Evolutionary conservation across 2,888 invertebrate species (phyloP).

Genomic region (Stenchaetothrips biformis): DNA sequence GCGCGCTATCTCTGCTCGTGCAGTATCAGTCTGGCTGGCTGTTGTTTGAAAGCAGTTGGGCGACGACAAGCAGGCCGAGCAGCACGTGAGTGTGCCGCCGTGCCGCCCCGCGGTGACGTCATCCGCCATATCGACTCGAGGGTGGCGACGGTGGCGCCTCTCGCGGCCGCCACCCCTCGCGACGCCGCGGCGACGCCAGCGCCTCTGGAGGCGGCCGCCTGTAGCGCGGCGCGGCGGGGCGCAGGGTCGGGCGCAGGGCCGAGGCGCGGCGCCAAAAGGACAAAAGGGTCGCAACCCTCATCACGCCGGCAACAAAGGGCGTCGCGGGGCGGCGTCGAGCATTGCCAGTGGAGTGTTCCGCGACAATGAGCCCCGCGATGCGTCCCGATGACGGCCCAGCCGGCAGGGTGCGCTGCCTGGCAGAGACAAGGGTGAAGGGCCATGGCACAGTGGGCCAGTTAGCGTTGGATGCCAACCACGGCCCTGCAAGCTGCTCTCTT

Average conservation of each 20-base stretch:
- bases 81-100: too few relatives aligned
- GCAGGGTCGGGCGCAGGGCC: not conserved
- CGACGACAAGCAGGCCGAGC: too few relatives aligned
- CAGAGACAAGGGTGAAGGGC: not conserved
- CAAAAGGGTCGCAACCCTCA: not conserved
- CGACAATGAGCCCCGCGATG: not conserved
- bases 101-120: not conserved
- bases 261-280: not conserved
- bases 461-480: too few relatives aligned
- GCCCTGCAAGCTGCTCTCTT: too few relatives aligned
- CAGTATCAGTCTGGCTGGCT: not conserved
- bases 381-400: not conserved
- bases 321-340: not conserved
- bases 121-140: not conserved
- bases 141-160: not conserved
- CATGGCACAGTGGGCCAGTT: not conserved
- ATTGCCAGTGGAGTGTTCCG: not conserved
- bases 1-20: not conserved
- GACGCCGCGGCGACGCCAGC: not conserved
- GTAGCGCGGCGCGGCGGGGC: not conserved
- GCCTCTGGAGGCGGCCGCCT: not conserved
- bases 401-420: not conserved
- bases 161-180: not conserved
- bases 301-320: not conserved
- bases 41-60: not conserved